A percentile compares a stretch with the other conserved stretches of the same genome.
Conservation (phyloP, 2,113 vertebrate genomes). For the Protobothrops flavoviridis region DNA sequence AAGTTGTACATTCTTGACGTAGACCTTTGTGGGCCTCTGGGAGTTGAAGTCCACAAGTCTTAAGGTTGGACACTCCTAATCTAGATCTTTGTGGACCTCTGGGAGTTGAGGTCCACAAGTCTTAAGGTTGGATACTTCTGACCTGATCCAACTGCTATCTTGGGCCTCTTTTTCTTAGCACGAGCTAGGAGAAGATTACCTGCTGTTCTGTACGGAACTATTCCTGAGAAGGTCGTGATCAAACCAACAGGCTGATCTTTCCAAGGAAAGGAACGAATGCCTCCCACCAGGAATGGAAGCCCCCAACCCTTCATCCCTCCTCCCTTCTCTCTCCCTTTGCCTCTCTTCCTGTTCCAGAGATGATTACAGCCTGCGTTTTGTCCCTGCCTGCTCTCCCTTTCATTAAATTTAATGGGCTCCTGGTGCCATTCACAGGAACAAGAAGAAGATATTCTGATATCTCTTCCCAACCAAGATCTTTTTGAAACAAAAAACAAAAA, state of each 20-base stretch:
- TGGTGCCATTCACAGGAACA: neutral
- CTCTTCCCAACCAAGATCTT: neutral
- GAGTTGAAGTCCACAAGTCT: too few relatives aligned
- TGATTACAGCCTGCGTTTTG: neutral
- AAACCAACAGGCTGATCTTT: neutral
- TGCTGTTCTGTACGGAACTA: too few relatives aligned
- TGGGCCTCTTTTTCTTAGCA: too few relatives aligned
- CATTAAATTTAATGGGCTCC: slow-evolving; percentile 8
- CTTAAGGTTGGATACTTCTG: too few relatives aligned
- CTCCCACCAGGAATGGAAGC: neutral
- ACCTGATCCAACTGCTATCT: too few relatives aligned
- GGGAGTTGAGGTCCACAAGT: too few relatives aligned
- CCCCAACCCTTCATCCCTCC: neutral
- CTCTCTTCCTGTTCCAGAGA: neutral
- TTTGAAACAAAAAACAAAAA: neutral
- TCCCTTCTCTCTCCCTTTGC: neutral
- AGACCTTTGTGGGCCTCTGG: too few relatives aligned
- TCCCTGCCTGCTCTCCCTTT: neutral
- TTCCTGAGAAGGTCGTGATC: neutral
- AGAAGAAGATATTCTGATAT: neutral
- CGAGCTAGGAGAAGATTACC: too few relatives aligned
- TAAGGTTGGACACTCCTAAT: neutral
- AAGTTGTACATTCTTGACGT: too few relatives aligned
- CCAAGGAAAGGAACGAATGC: neutral
- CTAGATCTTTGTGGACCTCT: neutral